These are phyloP conservation scores for Palythoa grandiflora DNA, from an alignment of 92 coral and sea anemone genomes.

Conservation along the genomic window DNA sequence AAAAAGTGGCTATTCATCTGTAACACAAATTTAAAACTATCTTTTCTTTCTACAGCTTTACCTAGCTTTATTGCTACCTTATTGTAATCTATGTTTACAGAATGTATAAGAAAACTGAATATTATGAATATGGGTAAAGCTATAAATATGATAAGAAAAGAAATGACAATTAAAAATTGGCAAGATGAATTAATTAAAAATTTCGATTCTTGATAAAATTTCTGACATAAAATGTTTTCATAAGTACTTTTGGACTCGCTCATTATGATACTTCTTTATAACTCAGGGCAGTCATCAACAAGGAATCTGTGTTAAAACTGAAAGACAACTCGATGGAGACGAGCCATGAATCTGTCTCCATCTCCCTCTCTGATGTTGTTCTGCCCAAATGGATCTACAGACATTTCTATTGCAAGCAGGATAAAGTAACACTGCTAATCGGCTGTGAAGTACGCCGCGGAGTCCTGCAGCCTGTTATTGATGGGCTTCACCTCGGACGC, in stretches of 20 bases:
- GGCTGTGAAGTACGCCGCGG: conserved; percentile 78
- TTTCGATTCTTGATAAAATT: too few relatives aligned
- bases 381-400: conserved; percentile 42
- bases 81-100: too few relatives aligned
- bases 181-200: too few relatives aligned
- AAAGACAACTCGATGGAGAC: conserved; percentile 32
- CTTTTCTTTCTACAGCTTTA: too few relatives aligned
- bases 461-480: conserved; percentile 79
- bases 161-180: too few relatives aligned
- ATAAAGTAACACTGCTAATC: conserved; percentile 61
- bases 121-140: too few relatives aligned
- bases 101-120: too few relatives aligned
- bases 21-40: too few relatives aligned
- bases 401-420: conserved; percentile 70
- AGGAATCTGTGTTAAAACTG: conserved; percentile 25
- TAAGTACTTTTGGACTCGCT: background rate
- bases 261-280: background rate
- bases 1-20: too few relatives aligned
- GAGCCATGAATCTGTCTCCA: conserved; percentile 31
- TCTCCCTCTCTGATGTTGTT: background rate
- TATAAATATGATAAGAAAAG: too few relatives aligned
- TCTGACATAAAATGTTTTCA: too few relatives aligned
- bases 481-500: conserved; percentile 71
- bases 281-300: conserved; percentile 36
- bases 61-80: too few relatives aligned